Base-by-base conservation (phyloP, 1,140 invertebrate species). In the Triops cancriformis region DNA sequence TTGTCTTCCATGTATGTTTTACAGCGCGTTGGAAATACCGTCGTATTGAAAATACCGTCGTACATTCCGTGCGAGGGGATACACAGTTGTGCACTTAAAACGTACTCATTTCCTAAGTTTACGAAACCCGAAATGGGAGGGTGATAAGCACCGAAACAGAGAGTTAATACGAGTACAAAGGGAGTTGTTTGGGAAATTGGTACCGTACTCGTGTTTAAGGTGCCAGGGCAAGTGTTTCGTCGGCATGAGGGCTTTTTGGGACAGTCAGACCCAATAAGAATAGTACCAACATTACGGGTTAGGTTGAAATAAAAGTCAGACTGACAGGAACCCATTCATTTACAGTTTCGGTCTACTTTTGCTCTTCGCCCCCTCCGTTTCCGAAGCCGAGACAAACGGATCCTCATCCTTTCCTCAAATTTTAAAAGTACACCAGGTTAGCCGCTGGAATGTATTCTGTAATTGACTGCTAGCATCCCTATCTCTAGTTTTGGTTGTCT, bases 381-480 rank as follows among this genome's bases (percentile, higher is more conserved):
- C 23, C 18, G 5, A 7, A 23, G 1, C 51, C 14, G 51, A 23
- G 14, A 18, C 23, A 64, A n/a, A 23, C 51, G 14, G 14, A 9
- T 23, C 5, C 51, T 64, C 51, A 23, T 64, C 51, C 23, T 23
- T 64, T 0, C 6, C 31, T 37, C 51, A 64, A 64, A 64, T 23
- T 64, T 64, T 18, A 64, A 64, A 23, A 64, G 23, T 23, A 64
- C 51, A 64, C 51, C 51, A 64, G 51, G 51, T 64, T 64, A 64
- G 51, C 51, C 51, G 51, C 51, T 64, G 51, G 51, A 64, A 64
- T 64, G 51, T 23, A 23, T 64, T 64, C 23, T 23, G 10, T 64
- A 64, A 64, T 64, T 23, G 51, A 64, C 51, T 64, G n/a, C 51
- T 64, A 64, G 51, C n/a, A 64, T 64, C n/a, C 51, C 51, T 14